Evolutionary conservation across 2,888 invertebrate species (phyloP).

Genomic region (Keiferia lycopersicella): DNA sequence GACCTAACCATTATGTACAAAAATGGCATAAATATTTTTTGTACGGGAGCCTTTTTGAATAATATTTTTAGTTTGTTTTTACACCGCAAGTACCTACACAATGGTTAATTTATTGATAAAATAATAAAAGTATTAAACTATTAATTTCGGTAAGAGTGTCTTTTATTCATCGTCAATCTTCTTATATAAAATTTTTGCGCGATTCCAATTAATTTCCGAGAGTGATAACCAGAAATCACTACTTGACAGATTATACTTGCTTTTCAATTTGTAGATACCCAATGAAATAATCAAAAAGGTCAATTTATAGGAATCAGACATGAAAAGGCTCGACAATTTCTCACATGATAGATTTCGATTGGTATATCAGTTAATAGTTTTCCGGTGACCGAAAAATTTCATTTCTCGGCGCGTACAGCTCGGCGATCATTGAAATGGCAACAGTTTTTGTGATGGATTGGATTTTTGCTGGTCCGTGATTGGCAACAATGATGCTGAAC

Average conservation of each 20-base stretch:
- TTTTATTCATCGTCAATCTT: neutral
- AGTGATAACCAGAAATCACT: neutral
- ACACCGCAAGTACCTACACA: no score
- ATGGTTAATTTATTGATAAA: no score
- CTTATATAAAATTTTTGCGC: neutral
- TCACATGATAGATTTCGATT: constrained; percentile 3
- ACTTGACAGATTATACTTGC: neutral
- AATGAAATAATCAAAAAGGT: neutral
- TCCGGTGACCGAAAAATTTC: constrained; percentile 6
- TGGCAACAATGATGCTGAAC: neutral
- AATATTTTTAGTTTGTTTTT: no score
- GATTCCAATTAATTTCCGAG: neutral
- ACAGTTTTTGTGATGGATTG: neutral
- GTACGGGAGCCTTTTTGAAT: no score
- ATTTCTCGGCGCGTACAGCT: constrained; percentile 5
- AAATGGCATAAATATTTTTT: no score
- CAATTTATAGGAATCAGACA: constrained; percentile 6
- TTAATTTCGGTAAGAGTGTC: no score
- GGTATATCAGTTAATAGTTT: constrained; percentile 3
- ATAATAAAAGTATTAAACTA: no score
- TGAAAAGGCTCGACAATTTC: neutral
- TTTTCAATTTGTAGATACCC: neutral
- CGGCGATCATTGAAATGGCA: neutral
- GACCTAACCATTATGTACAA: no score
- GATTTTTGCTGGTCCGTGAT: neutral